Base-by-base conservation (phyloP, 2,113 vertebrate species). In the Otis tarda region DNA sequence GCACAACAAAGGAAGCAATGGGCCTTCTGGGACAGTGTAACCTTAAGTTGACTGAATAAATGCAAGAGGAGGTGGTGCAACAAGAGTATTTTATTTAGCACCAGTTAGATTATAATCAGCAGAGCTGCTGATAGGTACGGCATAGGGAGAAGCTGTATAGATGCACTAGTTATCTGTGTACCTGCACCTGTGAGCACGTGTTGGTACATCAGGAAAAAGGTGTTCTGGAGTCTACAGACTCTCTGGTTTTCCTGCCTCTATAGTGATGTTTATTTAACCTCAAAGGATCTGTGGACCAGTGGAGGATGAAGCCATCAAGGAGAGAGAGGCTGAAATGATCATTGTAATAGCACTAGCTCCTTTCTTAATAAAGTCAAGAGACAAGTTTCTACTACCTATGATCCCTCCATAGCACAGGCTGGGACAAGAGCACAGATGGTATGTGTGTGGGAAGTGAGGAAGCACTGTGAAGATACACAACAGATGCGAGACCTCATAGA, bases 1-100 rank as follows among this genome's bases (percentile, higher is more conserved):
- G 90, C 81, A 86, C 50, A 65, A 83, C 28, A 31, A 71, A 96
- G 79, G 91, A 68, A 93, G 80, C 56, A 93, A 69, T 75, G 71
- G 43, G 64, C 33, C 83, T 90, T 91, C 43, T 67, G 87, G 82
- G 90, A 69, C 55, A 68, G 65, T 61, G 59, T 91, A 89, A 91
- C 85, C 59, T 93, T 88, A 94, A 90, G 86, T 8, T 68, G 83
- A 79, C 60, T 69, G 81, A 94, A 61, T 89, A 70, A 59, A 74
- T 83, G 45, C 59, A 93, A 59, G 60, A 80, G 69, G 75, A 93
- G 77, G 52, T 4, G 23, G 24, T 39, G 84, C 81, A 92, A 91
- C n/a, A 47, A 8, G 93, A 81, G 61, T 47, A 47, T 89, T 78
- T 49, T 49, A 41, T 53, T 50, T 50, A 91, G 47, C n/a, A 90